These are phyloP conservation scores for Ranitomeya imitator DNA, from an alignment of 2,113 vertebrate species.

Conservation along the genomic window DNA sequence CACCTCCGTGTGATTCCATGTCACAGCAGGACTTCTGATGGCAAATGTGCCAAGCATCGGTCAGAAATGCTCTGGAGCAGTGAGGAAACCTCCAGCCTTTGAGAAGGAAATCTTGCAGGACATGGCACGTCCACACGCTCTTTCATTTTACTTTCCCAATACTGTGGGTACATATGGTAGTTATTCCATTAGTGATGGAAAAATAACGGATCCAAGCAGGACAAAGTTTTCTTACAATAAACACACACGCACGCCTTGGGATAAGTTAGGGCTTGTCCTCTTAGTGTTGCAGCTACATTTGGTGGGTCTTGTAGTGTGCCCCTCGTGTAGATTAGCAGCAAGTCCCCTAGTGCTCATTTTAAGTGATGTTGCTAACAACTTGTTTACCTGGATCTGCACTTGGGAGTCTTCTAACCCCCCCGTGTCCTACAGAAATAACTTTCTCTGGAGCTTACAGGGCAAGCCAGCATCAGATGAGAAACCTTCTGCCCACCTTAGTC, in stretches of 20 bases:
- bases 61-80: too few relatives aligned
- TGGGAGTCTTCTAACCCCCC: conserved; percentile 42
- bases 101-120: too few relatives aligned
- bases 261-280: background rate
- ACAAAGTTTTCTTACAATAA: too few relatives aligned
- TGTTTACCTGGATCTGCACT: conserved; percentile 48
- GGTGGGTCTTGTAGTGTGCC: conserved; percentile 10
- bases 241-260: background rate
- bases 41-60: too few relatives aligned
- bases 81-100: too few relatives aligned
- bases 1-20: too few relatives aligned
- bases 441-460: background rate
- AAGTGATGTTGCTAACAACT: conserved; percentile 54
- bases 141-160: too few relatives aligned
- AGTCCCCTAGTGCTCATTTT: conserved; percentile 27
- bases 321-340: background rate
- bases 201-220: too few relatives aligned
- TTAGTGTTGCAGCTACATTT: background rate
- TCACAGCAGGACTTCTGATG: too few relatives aligned
- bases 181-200: too few relatives aligned
- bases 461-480: conserved; percentile 16
- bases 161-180: too few relatives aligned
- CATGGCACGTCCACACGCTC: too few relatives aligned
- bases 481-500: conserved; percentile 2
- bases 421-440: conserved; percentile 44